These are phyloP conservation scores for Gallinago paraguaiae DNA, from an alignment of 2,113 vertebrate genomes.

Conservation along the genomic window DNA sequence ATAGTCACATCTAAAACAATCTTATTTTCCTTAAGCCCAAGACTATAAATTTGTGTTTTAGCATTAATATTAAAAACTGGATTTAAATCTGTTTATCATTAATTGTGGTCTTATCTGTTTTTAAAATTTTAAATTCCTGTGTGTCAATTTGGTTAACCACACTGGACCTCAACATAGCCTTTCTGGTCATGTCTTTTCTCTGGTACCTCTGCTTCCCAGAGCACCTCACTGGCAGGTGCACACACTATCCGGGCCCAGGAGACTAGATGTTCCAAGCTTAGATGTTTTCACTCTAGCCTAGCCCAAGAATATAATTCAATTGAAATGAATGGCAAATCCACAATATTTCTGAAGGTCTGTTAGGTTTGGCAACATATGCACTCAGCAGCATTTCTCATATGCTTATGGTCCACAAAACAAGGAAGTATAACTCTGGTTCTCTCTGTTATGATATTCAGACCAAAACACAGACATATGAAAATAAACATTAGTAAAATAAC, in stretches of 20 bases:
- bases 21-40: neutral
- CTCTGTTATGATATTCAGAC: neutral
- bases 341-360: neutral
- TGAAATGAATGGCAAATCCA: neutral
- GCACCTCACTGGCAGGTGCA: neutral
- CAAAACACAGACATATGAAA: neutral
- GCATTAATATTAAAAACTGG: neutral
- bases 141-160: neutral
- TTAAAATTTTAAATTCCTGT: neutral
- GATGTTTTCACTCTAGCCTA: neutral
- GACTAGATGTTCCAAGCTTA: neutral
- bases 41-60: neutral
- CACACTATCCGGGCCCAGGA: neutral
- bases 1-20: neutral
- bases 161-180: neutral
- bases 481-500: neutral
- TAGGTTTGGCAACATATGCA: neutral
- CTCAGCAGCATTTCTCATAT: neutral
- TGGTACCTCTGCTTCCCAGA: neutral
- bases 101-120: neutral
- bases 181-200: neutral
- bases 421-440: neutral
- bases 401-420: neutral
- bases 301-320: neutral
- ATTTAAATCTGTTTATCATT: neutral